phyloP scores from a whole-genome alignment of 2,797 vertebrate species.

The Acomys russatus region DNA sequence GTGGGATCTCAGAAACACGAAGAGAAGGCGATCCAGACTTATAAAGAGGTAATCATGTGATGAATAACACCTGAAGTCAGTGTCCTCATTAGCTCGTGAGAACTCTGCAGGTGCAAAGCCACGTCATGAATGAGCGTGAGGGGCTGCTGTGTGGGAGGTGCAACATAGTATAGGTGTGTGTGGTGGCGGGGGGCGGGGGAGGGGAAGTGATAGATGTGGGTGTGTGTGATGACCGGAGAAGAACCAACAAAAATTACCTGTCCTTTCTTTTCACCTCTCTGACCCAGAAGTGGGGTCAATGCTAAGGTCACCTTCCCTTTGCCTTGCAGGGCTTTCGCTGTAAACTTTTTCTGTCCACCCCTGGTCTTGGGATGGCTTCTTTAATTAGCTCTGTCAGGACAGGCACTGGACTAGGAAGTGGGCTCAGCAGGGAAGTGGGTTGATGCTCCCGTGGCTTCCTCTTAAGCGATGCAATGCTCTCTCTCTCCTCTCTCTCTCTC shows the following conservation, averaged over 20 bases:
- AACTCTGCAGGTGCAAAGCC: not conserved
- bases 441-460: not conserved
- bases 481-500: not conserved
- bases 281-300: not conserved
- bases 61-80: not conserved
- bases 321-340: not conserved
- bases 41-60: not conserved
- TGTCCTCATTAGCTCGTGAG: not conserved
- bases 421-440: not conserved
- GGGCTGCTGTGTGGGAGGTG: not conserved
- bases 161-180: not conserved
- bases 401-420: not conserved
- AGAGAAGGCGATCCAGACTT: conserved; percentile 30
- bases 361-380: not conserved
- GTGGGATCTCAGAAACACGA: not conserved
- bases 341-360: not conserved
- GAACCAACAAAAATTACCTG: not conserved
- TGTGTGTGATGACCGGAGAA: not conserved
- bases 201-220: no score
- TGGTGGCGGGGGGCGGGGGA: accelerated
- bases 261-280: not conserved
- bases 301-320: not conserved
- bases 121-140: not conserved
- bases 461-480: not conserved
- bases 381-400: not conserved